Evolutionary conservation across 2,888 invertebrate species (phyloP).

Genomic region (Epinotia demarniana): DNA sequence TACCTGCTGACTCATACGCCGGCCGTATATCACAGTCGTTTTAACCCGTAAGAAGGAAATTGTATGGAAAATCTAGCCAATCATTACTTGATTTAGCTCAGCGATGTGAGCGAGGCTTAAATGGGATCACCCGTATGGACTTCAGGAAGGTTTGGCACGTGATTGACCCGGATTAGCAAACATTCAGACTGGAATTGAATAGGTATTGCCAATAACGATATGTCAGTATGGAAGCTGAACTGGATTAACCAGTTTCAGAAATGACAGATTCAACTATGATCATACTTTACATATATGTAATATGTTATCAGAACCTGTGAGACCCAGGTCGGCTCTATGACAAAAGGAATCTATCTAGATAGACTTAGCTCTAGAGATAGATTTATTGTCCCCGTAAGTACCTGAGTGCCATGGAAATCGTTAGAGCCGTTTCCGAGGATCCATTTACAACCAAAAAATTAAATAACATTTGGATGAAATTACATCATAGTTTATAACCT

Average conservation of each 20-base stretch:
- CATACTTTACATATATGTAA: no score
- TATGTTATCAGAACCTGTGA: no score
- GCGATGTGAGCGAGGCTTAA: slow-evolving; percentile 5
- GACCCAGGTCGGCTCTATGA: no score
- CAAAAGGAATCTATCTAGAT: no score
- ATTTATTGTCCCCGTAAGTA: no score
- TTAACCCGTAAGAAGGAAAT: slow-evolving; percentile 43
- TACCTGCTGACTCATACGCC: slow-evolving; percentile 55
- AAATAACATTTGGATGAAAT: no score
- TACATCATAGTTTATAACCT: no score
- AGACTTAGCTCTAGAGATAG: no score
- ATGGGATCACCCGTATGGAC: slow-evolving; percentile 8
- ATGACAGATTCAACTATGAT: neutral
- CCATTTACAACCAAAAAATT: no score
- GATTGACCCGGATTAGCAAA: slow-evolving; percentile 25
- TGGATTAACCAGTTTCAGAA: neutral
- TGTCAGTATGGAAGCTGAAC: neutral
- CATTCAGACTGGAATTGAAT: neutral
- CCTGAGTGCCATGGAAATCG: no score
- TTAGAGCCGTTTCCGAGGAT: no score
- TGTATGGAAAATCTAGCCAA: slow-evolving; percentile 39
- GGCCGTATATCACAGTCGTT: slow-evolving; percentile 49
- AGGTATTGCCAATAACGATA: neutral
- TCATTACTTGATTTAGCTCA: slow-evolving; percentile 19
- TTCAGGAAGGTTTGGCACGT: slow-evolving; percentile 18